phyloP scores from a whole-genome alignment of 35 echinoderm and acorn worm species.

The Ptychodera flava region DNA sequence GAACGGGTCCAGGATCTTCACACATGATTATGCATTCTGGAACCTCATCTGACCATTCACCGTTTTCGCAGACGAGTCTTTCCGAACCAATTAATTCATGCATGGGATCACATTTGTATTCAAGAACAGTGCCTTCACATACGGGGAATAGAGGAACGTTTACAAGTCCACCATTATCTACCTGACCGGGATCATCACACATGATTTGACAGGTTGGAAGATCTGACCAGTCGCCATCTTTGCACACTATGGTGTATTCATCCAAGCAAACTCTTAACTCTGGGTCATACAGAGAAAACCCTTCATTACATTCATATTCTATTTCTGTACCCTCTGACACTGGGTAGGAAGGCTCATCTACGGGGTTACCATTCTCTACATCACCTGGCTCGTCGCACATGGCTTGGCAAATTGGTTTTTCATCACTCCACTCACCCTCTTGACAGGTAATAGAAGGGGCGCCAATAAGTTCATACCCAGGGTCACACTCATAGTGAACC shows the following conservation, averaged over 20 bases:
- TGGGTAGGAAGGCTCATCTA: background rate
- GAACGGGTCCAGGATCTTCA: background rate
- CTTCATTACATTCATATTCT: background rate
- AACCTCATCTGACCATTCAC: background rate
- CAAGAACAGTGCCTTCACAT: background rate
- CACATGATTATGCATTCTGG: background rate
- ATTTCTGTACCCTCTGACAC: background rate
- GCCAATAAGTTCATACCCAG: background rate
- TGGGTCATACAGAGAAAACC: background rate
- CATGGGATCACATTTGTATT: background rate
- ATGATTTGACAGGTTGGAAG: background rate
- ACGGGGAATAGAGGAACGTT: background rate
- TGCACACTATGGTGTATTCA: background rate
- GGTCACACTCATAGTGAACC: background rate
- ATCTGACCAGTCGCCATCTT: background rate
- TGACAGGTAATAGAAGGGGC: background rate
- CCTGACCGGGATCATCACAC: background rate
- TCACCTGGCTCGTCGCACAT: background rate
- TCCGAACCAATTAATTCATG: background rate
- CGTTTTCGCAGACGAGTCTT: background rate
- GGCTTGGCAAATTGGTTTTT: background rate
- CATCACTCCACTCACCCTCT: background rate
- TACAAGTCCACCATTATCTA: background rate
- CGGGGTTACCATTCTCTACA: background rate
- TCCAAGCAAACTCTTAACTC: background rate